phyloP scores from a whole-genome alignment of 64 coral and sea anemone genomes.

The Actinia equina region DNA sequence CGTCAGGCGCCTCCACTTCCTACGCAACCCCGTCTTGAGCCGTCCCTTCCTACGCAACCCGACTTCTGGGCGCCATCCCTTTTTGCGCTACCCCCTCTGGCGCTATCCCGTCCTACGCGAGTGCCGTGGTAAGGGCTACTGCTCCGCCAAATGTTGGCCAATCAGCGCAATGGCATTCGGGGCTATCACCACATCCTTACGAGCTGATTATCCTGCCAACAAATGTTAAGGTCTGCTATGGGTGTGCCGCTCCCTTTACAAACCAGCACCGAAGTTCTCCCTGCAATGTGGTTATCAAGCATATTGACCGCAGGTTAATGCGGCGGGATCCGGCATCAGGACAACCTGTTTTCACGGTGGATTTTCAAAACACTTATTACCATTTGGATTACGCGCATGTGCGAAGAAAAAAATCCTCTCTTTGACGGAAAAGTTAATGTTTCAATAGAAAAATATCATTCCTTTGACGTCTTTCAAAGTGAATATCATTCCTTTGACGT shows the following conservation, averaged over 20 bases:
- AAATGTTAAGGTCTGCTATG: constrained; percentile 32
- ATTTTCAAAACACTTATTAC: constrained; percentile 29
- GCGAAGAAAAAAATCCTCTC: constrained; percentile 12
- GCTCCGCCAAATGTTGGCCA: background rate
- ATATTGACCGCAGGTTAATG: constrained; percentile 26
- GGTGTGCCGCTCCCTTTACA: background rate
- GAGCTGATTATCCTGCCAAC: constrained; percentile 6
- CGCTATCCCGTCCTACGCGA: background rate
- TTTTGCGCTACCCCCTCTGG: too few species aligned
- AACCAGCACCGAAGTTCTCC: constrained; percentile 1
- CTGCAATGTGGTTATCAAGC: constrained; percentile 17
- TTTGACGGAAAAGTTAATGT: constrained; percentile 3
- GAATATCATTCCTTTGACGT: background rate
- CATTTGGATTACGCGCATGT: background rate
- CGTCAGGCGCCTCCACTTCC: too few species aligned
- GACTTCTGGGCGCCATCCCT: too few species aligned
- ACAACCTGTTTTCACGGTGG: background rate
- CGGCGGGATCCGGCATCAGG: background rate
- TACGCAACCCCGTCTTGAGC: too few species aligned
- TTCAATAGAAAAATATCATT: background rate
- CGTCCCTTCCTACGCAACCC: too few species aligned
- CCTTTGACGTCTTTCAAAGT: background rate
- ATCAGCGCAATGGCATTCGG: constrained; percentile 1
- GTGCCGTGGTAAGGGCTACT: background rate
- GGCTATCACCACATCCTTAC: constrained; percentile 20